Evolutionary conservation across 2,797 vertebrate species (phyloP), one percentile per base, ranked within the genome.

Genomic region (Ceryle rudis): DNA sequence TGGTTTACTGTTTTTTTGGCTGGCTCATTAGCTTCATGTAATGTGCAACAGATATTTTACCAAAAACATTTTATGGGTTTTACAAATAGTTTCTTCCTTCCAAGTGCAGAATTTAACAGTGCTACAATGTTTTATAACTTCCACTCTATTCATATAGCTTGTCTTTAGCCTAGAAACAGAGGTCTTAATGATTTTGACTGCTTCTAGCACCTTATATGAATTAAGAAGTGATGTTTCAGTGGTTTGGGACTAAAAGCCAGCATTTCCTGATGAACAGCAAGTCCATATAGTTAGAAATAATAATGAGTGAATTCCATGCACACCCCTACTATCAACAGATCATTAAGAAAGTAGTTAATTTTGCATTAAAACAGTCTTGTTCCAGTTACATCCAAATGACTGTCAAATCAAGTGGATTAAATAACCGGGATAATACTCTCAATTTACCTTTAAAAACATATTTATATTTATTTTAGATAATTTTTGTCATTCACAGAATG

Each of bases 41-140:
- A 91, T 91, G 80, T 81, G 88, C 91, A 97, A 95, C 14, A 96
- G 86, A 97, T 96, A 97, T 85, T 97, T 97, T 96, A 80, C 88
- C 92, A 94, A 91, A 97, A 96, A 74, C 39, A 39, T 62, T 97
- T 98, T 94, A 96, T 84, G 70, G 39, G 42, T 84, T 96, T 97
- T 96, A 86, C 60, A 94, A 97, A 95, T 47, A 95, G 79, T 95
- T 96, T 97, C 79, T 97, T 93, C 83, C 60, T 96, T 95, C 90
- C 82, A 93, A 94, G 96, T 72, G 85, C 52, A 82, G 95, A 96
- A 93, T 97, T 95, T 97, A 97, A 97, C 70, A 96, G 66, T 95
- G 83, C 81, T 85, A 77, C 62, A 89, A 84, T 66, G 52, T 89
- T 97, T 97, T 97, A 97, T 91, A 93, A 90, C 86, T 96, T 96